phyloP scores from a whole-genome alignment of 2,113 vertebrate species.

The Raja brachyura region DNA sequence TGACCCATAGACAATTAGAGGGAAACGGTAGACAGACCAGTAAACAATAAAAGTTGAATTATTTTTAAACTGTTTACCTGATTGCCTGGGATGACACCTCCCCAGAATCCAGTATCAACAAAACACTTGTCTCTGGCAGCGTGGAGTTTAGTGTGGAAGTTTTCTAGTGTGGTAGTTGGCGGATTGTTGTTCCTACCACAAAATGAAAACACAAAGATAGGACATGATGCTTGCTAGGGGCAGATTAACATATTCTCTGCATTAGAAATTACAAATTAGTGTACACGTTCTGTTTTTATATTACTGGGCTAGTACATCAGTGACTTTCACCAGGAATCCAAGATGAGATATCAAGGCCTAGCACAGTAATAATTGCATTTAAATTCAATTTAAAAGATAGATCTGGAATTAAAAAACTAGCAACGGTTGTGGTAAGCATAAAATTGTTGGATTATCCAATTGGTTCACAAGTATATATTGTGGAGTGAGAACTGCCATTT shows the following conservation, averaged over 20 bases:
- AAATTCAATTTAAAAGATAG: not conserved
- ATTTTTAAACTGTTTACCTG: slow-evolving; percentile 49
- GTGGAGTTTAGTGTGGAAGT: slow-evolving; percentile 56
- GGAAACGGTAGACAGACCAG: not conserved
- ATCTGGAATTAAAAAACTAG: not conserved
- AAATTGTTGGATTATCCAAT: not conserved
- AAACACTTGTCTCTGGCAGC: slow-evolving; percentile 61
- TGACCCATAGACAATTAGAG: not conserved
- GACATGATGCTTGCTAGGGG: not conserved
- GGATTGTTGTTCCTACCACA: slow-evolving; percentile 61
- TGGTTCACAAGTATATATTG: not conserved
- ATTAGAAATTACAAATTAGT: not conserved
- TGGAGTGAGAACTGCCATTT: not conserved
- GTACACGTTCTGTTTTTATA: not conserved
- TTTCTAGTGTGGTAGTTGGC: slow-evolving; percentile 62
- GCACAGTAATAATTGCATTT: not conserved
- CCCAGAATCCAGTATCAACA: slow-evolving; percentile 73
- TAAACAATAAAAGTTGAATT: not conserved
- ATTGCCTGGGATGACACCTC: slow-evolving; percentile 68
- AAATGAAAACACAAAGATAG: not conserved
- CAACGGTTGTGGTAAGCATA: not conserved
- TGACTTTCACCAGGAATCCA: not conserved
- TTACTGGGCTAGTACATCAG: not conserved
- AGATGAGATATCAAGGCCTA: not conserved
- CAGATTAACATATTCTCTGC: not conserved